Base-by-base conservation (phyloP, 1,140 invertebrate genomes). In the Drosophila varians region DNA sequence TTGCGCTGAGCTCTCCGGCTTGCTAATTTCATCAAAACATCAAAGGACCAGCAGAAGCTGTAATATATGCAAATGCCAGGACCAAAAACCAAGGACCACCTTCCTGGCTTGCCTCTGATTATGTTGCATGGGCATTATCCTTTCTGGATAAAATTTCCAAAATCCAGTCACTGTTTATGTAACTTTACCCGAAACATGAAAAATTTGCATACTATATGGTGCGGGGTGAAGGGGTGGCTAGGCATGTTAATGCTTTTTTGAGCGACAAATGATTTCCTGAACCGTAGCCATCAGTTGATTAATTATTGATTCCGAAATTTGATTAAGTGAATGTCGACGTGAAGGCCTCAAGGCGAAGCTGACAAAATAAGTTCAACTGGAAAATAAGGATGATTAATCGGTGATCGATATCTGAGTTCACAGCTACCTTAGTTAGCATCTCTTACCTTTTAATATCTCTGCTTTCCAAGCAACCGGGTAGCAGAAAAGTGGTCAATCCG, bases 111-210 rank as follows among this genome's bases (percentile, higher is more conserved):
- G 40, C 14, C 77, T 72, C 78, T 75, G 82, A 86, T 86, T 86
- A 86, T 86, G 82, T 77, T 86, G 80, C 86, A 76, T 68, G 78
- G 76, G 79, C 80, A 80, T 79, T 76, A 84, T 84, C 76, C 82
- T 71, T 77, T 74, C 64, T 74, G 65, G 19, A 49, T 60, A 36
- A 26, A 46, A 12, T 46, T 60, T 7, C 51, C 21, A 9, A 14
- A 26, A 5, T 38, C 36, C n/a, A 5, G 66, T 45, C 38, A 51
- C 34, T 69, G 70, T 49, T 74, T 60, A 47, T 69, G 80, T 86
- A 86, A 86, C 73, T 74, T 80, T 73, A 87, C 76, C 62, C 80
- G 31, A 26, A 47, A 66, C 42, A 66, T 42, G 45, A 45, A 62
- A 57, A 57, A 87, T 86, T 86, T 86, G 80, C 80, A 86, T 86